These are phyloP conservation scores for Pristis pectinata DNA, from an alignment of 2,797 vertebrate genomes.

Conservation along the genomic window DNA sequence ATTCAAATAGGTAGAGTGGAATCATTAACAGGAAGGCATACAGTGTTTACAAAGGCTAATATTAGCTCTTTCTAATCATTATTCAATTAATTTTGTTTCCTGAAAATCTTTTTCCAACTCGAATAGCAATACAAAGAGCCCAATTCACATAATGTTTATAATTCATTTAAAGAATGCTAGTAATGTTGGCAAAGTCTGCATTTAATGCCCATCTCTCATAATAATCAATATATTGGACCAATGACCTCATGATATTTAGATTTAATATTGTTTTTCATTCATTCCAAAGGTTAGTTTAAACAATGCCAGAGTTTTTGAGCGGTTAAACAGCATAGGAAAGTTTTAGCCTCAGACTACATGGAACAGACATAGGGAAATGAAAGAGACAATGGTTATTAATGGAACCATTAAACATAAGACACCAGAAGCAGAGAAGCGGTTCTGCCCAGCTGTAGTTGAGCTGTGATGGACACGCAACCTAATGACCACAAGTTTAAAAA, in stretches of 20 bases:
- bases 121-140: background rate
- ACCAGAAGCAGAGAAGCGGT: background rate
- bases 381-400: constrained; percentile 19
- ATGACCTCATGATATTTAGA: background rate
- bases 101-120: background rate
- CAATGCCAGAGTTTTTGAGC: background rate
- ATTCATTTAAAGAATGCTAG: too few species aligned
- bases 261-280: background rate
- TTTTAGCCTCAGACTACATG: constrained; percentile 7
- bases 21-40: background rate
- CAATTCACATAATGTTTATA: too few species aligned
- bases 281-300: background rate
- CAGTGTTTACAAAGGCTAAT: background rate
- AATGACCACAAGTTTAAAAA: background rate
- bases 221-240: background rate
- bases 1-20: background rate
- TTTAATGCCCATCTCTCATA: too few species aligned
- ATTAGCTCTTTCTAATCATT: background rate
- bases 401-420: background rate
- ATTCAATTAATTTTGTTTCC: background rate
- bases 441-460: background rate
- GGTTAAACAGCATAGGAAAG: constrained; percentile 8
- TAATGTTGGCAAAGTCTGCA: too few species aligned
- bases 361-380: constrained; percentile 7
- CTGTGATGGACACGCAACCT: background rate